These are phyloP conservation scores for Octodon degus DNA, from an alignment of 2,113 vertebrate genomes.

Conservation along the genomic window DNA sequence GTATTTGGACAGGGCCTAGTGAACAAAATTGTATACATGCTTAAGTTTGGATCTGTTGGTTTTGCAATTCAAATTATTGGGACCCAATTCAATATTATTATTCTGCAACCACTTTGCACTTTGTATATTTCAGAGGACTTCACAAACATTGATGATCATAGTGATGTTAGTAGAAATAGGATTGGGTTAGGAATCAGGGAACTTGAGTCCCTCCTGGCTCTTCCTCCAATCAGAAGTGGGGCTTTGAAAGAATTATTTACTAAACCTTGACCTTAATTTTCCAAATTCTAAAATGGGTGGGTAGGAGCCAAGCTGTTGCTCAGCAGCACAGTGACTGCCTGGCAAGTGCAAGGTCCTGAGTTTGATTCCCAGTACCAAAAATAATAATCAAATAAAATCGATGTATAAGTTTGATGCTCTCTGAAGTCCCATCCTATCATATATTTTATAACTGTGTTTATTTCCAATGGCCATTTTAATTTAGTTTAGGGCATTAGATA, in stretches of 20 bases:
- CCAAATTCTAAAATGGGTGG: background rate
- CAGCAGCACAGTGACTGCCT: too few species aligned
- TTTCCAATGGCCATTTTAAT: background rate
- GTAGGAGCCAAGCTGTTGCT: background rate
- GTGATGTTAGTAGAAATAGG: background rate
- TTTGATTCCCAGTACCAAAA: too few species aligned
- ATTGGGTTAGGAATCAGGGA: background rate
- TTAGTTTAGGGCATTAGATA: background rate
- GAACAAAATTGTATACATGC: conserved; percentile 72
- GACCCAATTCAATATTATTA: conserved; percentile 53
- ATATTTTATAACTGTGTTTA: background rate
- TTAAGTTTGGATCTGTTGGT: conserved; percentile 69
- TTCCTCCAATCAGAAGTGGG: background rate
- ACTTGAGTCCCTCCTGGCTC: background rate
- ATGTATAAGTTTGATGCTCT: background rate
- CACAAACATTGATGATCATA: background rate
- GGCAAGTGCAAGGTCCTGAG: too few species aligned
- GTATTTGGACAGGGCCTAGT: conserved; percentile 71
- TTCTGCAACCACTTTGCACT: conserved; percentile 13
- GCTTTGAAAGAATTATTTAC: background rate
- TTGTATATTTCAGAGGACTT: conserved; percentile 35
- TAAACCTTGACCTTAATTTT: background rate
- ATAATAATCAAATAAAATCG: background rate
- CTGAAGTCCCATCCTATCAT: background rate
- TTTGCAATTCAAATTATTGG: conserved; percentile 75